Conservation (phyloP, 1,140 invertebrate species). For the Cydia fagiglandana region DNA sequence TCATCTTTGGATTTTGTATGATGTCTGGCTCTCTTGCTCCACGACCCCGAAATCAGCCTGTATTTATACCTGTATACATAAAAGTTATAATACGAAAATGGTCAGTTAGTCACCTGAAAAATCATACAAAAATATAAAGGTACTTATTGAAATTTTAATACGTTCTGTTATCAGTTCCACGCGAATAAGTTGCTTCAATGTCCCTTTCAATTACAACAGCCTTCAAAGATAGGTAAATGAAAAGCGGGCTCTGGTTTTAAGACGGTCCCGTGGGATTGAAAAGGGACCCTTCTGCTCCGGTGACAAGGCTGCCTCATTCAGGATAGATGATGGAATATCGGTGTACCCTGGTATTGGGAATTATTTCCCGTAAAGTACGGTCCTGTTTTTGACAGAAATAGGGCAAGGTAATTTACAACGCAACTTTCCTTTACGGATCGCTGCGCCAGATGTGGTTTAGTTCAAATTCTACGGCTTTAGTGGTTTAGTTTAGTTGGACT, state of each 20-base stretch:
- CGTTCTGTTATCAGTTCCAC: conserved; percentile 52
- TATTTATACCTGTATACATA: no score
- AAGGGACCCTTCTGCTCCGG: conserved; percentile 46
- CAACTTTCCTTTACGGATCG: conserved; percentile 38
- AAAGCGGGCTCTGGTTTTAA: conserved; percentile 54
- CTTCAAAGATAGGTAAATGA: conserved; percentile 54
- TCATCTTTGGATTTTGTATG: no score
- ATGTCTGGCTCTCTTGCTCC: no score
- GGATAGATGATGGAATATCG: conserved; percentile 55
- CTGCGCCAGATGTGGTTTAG: conserved; percentile 35
- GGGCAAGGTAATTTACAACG: conserved; percentile 44
- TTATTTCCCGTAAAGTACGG: conserved; percentile 40
- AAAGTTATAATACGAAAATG: no score
- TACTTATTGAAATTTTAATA: conserved; percentile 38
- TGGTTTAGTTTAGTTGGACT: conserved; percentile 37
- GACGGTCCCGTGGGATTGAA: conserved; percentile 47
- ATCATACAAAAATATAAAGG: background rate
- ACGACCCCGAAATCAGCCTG: no score
- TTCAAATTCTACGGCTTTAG: conserved; percentile 31
- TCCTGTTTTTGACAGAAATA: conserved; percentile 52
- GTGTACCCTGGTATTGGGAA: conserved; percentile 48
- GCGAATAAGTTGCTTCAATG: conserved; percentile 50
- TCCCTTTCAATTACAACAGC: conserved; percentile 50
- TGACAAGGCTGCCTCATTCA: conserved; percentile 47
- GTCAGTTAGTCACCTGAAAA: background rate